Base-by-base conservation (phyloP, 2,797 vertebrate species). In the Lutjanus campechanus region DNA sequence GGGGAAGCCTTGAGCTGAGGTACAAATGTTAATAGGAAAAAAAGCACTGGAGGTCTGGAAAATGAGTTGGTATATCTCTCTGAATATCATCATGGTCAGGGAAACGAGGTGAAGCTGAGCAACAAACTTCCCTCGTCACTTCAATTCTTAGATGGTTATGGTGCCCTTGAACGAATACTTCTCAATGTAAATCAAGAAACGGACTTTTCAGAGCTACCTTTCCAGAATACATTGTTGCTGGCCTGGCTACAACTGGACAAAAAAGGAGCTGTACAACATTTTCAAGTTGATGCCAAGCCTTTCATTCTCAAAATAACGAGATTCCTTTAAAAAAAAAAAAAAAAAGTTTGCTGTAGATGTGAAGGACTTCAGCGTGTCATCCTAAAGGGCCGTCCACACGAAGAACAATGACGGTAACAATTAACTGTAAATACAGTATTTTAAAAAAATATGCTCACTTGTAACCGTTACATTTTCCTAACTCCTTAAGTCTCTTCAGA, bases 301-400 rank as follows among this genome's bases (percentile, higher is more conserved):
- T 22, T 68, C n/a, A 71, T 58, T 59, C 16, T 44, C 29, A 46
- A 29, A 29, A 43, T 71, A 46, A 46, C 5, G 13, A 15, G 11
- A 46, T 9, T 61, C 16, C 43, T 65, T 61, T 65, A 61, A 53
- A 77, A 29, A n/a, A 49, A 77, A 61, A 53, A 77, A 29, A n/a
- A 49, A 77, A 25, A 46, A 67, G 36, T 44, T 44, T 44, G 13
- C 46, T 8, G 50, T n/a, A 9, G 50, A 36, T 36, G 29, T 36
- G 29, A 36, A 36, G 29, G 5, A 36, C 29, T 36, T 36, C 29
- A 3, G 29, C 29, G 29, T 36, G 29, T 36, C 29, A 36, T 36
- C 5, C 29, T 36, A 36, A 36, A 36, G 29, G 29, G 29, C 29
- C 29, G 29, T 36, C 29, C 29, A 3, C 25, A 25, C 25, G 1